These are phyloP conservation scores for Drosophila willistoni DNA, from an alignment of 1,140 invertebrate genomes.

Conservation along the genomic window DNA sequence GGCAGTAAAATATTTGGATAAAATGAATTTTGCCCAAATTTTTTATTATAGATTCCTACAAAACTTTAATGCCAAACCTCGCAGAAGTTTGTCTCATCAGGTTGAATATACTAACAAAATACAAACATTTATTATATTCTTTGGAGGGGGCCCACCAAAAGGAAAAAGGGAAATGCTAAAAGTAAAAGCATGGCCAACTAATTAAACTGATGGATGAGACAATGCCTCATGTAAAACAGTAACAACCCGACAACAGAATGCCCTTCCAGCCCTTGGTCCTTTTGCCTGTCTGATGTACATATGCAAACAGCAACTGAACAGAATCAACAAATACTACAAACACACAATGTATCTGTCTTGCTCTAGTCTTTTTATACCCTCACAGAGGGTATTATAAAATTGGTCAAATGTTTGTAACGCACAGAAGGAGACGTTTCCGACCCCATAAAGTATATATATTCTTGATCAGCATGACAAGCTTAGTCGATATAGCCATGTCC, in stretches of 20 bases:
- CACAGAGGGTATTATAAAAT: too few relatives aligned
- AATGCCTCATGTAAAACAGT: slow-evolving; percentile 76
- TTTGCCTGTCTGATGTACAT: slow-evolving; percentile 36
- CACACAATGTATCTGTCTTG: slow-evolving; percentile 46
- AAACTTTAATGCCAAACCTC: background rate
- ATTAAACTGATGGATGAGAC: slow-evolving; percentile 80
- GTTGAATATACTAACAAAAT: slow-evolving; percentile 36
- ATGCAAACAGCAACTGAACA: slow-evolving; percentile 39
- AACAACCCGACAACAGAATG: slow-evolving; percentile 62
- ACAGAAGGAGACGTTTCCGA: too few relatives aligned
- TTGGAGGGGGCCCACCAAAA: slow-evolving; percentile 32
- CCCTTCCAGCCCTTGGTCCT: slow-evolving; percentile 28
- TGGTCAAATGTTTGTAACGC: too few relatives aligned
- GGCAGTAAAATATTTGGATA: too few relatives aligned
- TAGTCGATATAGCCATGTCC: too few relatives aligned
- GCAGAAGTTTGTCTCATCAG: background rate
- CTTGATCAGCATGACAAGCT: too few relatives aligned
- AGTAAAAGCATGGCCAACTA: slow-evolving; percentile 72
- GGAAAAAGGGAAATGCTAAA: slow-evolving; percentile 62
- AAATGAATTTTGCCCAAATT: too few relatives aligned
- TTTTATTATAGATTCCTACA: too few relatives aligned
- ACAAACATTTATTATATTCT: slow-evolving; percentile 70
- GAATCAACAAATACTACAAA: slow-evolving; percentile 31
- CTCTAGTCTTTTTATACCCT: slow-evolving; percentile 10
- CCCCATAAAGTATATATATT: too few relatives aligned